These are phyloP conservation scores for Stenchaetothrips biformis DNA, from an alignment of 2,888 invertebrate species.

Conservation along the genomic window DNA sequence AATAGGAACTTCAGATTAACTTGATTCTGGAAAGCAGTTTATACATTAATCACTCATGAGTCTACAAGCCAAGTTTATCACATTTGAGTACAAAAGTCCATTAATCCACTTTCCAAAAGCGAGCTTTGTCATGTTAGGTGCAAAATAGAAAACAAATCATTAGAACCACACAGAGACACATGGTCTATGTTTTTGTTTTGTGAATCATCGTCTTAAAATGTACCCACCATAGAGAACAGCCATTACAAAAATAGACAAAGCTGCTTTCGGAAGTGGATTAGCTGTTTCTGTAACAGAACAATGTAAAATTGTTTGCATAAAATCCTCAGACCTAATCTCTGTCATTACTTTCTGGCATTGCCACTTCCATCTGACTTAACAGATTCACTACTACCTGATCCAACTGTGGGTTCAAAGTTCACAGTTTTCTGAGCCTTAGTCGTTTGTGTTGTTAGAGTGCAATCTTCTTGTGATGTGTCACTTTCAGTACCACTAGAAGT, in stretches of 20 bases:
- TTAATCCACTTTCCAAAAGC: background rate
- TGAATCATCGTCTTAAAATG: background rate
- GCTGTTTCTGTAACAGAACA: conserved; percentile 45
- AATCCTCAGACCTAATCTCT: background rate
- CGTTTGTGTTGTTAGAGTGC: too few species aligned
- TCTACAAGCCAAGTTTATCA: background rate
- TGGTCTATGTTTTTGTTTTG: background rate
- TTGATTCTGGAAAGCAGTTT: background rate
- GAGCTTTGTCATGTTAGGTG: background rate
- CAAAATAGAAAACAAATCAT: background rate
- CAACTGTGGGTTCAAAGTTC: background rate
- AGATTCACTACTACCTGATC: background rate
- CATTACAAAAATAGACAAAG: conserved; percentile 1
- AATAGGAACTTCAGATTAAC: background rate
- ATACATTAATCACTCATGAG: background rate
- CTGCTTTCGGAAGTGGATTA: conserved; percentile 18
- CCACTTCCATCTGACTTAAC: background rate
- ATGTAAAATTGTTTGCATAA: conserved; percentile 32
- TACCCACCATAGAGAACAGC: conserved; percentile 14
- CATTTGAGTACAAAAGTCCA: background rate
- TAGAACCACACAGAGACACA: background rate
- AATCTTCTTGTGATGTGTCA: too few species aligned
- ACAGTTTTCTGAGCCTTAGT: background rate
- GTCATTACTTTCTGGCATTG: background rate
- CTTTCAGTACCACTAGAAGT: too few species aligned